Conservation (phyloP, 2,797 vertebrate species). For the Coregonus sp. region DNA sequence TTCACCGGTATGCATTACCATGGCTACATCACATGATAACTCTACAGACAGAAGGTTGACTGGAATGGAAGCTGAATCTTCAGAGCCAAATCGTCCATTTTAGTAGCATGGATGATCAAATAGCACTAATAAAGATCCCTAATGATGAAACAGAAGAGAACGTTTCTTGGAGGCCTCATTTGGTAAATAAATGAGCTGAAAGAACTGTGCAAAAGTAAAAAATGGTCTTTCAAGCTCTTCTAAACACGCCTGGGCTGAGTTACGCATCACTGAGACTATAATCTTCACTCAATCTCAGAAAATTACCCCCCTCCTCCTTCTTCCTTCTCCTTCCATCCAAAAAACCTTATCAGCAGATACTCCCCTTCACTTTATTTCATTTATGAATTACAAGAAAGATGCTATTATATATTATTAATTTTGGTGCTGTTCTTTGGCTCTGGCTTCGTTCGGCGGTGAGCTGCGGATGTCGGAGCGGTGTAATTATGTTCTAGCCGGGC, state of each 20-base stretch:
- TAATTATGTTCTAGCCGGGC: conserved; percentile 99
- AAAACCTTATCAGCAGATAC: conserved; percentile 87
- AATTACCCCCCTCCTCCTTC: conserved; percentile 70
- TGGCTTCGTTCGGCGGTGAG: conserved; percentile 71
- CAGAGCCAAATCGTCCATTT: conserved; percentile 57
- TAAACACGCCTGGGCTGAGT: conserved; percentile 62
- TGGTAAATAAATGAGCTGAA: conserved; percentile 58
- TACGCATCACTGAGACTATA: conserved; percentile 82
- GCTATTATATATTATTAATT: conserved; percentile 99
- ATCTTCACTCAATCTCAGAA: conserved; percentile 85
- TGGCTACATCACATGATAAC: conserved; percentile 46
- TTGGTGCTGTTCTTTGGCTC: conserved; percentile 89
- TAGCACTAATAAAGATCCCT: conserved; percentile 35
- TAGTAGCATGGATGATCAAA: conserved; percentile 49
- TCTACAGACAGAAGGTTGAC: conserved; percentile 56
- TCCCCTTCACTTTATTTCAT: conserved; percentile 94
- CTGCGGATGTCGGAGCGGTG: conserved; percentile 91
- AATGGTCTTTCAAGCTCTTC: conserved; percentile 41
- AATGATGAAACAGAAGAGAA: neutral
- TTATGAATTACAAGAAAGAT: conserved; percentile 98
- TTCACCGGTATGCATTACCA: neutral
- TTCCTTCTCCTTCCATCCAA: conserved; percentile 20
- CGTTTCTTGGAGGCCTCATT: conserved; percentile 51
- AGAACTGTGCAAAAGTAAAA: conserved; percentile 31
- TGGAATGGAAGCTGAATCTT: conserved; percentile 37